Percentiles rank a stretch among this genome's conserved stretches.
phyloP scores from a whole-genome alignment of 2,888 invertebrate species.

The Coenonympha glycerion region DNA sequence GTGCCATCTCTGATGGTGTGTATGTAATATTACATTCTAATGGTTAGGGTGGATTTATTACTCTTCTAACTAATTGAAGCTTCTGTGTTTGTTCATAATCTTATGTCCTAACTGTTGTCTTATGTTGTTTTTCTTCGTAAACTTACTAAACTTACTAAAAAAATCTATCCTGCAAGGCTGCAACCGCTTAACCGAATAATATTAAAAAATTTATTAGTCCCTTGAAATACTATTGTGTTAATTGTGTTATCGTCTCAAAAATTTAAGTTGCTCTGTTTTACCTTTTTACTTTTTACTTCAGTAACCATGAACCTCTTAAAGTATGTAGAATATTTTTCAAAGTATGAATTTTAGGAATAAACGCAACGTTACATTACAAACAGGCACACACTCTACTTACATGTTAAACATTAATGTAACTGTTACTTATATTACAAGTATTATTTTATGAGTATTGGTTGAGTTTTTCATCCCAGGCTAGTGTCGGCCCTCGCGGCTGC shows the following conservation, averaged over 20 bases:
- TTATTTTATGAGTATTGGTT: constrained; percentile 6
- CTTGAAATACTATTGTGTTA: not conserved
- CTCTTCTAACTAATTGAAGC: not conserved
- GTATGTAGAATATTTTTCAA: too few relatives aligned
- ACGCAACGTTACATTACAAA: too few relatives aligned
- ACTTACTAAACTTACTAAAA: too few relatives aligned
- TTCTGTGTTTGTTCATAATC: not conserved
- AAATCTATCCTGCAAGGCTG: too few relatives aligned
- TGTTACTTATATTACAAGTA: constrained; percentile 11
- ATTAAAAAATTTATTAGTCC: not conserved
- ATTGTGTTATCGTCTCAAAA: too few relatives aligned
- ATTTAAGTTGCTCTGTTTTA: too few relatives aligned
- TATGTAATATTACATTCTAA: not conserved
- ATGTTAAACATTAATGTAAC: too few relatives aligned
- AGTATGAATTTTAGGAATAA: too few relatives aligned
- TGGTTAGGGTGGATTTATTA: not conserved
- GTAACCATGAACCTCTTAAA: too few relatives aligned
- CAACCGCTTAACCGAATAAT: not conserved
- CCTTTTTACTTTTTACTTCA: too few relatives aligned
- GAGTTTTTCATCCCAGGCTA: constrained; percentile 33
- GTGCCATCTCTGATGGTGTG: not conserved
- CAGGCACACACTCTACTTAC: not conserved
- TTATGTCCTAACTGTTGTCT: too few relatives aligned
- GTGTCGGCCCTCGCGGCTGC: constrained; percentile 48
- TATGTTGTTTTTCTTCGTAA: too few relatives aligned